Conservation (phyloP, 30 jellyfish, hydroid and myxozoan species). For the Mastigias papua region DNA sequence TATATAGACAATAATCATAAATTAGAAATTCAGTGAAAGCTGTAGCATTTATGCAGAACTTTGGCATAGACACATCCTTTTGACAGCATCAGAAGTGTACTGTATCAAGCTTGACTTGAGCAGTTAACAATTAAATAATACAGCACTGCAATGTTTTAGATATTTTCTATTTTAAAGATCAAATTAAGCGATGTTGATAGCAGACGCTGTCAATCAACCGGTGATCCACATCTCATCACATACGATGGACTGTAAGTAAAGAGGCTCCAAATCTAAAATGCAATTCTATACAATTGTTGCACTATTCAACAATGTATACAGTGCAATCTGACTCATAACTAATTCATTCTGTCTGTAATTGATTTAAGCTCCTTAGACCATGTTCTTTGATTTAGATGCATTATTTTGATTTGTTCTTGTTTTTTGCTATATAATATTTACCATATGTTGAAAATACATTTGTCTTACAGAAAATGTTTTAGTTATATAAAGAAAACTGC, state of each 20-base stretch:
- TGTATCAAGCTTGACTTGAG: background rate
- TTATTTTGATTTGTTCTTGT: background rate
- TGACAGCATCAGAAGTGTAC: background rate
- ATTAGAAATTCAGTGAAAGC: background rate
- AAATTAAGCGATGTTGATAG: conserved; percentile 27
- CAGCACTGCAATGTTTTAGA: background rate
- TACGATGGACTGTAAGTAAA: conserved; percentile 56
- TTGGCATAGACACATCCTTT: background rate
- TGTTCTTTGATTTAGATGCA: background rate
- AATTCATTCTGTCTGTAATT: background rate
- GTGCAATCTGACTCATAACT: background rate
- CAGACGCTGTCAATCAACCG: conserved; percentile 56
- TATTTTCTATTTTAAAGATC: conserved; percentile 22
- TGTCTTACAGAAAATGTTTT: background rate
- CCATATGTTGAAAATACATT: background rate
- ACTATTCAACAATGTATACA: background rate
- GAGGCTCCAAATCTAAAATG: background rate
- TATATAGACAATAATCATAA: background rate
- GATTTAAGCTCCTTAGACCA: background rate
- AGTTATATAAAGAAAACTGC: background rate
- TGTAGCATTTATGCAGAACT: background rate
- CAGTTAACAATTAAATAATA: background rate
- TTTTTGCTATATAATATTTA: background rate
- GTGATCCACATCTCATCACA: conserved; percentile 71
- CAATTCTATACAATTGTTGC: background rate